phyloP scores from a whole-genome alignment of 1,140 invertebrate genomes.

The Saxidomus purpurata region DNA sequence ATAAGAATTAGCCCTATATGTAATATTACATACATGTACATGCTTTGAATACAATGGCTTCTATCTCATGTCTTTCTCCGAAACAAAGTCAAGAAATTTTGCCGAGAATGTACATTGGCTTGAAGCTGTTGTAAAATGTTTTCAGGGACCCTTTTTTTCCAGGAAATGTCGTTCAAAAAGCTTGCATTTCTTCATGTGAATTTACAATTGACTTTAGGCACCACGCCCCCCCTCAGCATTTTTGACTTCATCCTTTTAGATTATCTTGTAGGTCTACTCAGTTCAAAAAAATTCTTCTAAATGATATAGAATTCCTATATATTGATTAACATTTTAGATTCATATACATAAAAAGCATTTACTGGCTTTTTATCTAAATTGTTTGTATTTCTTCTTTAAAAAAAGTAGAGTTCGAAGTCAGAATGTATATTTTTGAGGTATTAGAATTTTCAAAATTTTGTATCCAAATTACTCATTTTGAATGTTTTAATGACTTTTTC shows the following conservation, averaged over 20 bases:
- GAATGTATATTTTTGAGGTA: not conserved
- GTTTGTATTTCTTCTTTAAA: no score
- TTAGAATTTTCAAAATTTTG: not conserved
- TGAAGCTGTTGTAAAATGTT: not conserved
- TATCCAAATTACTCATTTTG: not conserved
- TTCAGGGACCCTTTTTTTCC: slow-evolving; percentile 28
- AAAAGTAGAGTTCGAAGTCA: not conserved
- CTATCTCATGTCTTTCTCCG: not conserved
- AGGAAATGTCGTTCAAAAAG: not conserved
- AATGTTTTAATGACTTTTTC: not conserved
- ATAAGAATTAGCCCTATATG: not conserved
- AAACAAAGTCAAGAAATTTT: not conserved
- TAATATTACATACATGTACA: slow-evolving; percentile 5
- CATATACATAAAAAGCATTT: not conserved
- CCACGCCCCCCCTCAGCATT: not conserved
- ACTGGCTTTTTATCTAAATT: not conserved
- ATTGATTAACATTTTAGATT: not conserved
- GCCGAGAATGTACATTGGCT: not conserved
- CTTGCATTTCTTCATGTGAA: slow-evolving; percentile 51
- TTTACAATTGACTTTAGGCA: not conserved
- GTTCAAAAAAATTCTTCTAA: not conserved
- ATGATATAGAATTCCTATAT: not conserved
- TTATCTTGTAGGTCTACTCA: not conserved
- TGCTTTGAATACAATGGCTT: not conserved
- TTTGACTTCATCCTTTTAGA: slow-evolving; percentile 38